phyloP scores from a whole-genome alignment of 2,888 invertebrate species.

The Aradus depressus region DNA sequence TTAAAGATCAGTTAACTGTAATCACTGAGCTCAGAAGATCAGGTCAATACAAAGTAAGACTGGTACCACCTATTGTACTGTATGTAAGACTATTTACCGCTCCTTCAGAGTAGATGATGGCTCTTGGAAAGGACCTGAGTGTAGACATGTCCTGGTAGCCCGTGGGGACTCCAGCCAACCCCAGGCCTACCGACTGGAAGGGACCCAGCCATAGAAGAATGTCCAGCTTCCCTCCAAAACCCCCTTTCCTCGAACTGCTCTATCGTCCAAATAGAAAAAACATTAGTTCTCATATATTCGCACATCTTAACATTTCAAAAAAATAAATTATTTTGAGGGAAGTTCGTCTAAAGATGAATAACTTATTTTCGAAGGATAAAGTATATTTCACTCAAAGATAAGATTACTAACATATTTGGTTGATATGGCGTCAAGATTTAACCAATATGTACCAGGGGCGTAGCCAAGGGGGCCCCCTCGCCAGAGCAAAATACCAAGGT shows the following conservation, averaged over 20 bases:
- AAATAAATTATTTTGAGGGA: neutral
- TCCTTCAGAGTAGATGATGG: slow-evolving; percentile 8
- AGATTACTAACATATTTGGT: too few species aligned
- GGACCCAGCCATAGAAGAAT: slow-evolving; percentile 21
- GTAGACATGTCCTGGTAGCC: slow-evolving; percentile 13
- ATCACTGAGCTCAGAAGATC: too few species aligned
- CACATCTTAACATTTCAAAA: neutral
- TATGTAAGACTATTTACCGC: slow-evolving; percentile 20
- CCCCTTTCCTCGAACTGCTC: neutral
- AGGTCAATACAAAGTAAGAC: too few species aligned
- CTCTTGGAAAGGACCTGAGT: slow-evolving; percentile 4
- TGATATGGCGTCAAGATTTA: too few species aligned
- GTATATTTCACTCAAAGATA: neutral
- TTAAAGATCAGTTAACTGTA: too few species aligned
- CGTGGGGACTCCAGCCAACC: slow-evolving; percentile 12
- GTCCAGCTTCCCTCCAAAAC: slow-evolving; percentile 17
- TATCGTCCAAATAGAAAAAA: neutral
- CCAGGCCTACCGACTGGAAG: slow-evolving; percentile 16
- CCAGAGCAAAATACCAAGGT: too few species aligned
- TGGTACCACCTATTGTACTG: too few species aligned
- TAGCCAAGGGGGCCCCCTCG: too few species aligned
- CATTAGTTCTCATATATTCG: neutral
- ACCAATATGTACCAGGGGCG: neutral
- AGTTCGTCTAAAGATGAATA: neutral
- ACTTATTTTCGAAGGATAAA: neutral